A percentile compares a stretch with the other conserved stretches of the same genome.
Evolutionary conservation across 64 coral and sea anemone species (phyloP).

Genomic region (Pocillopora damicornis): DNA sequence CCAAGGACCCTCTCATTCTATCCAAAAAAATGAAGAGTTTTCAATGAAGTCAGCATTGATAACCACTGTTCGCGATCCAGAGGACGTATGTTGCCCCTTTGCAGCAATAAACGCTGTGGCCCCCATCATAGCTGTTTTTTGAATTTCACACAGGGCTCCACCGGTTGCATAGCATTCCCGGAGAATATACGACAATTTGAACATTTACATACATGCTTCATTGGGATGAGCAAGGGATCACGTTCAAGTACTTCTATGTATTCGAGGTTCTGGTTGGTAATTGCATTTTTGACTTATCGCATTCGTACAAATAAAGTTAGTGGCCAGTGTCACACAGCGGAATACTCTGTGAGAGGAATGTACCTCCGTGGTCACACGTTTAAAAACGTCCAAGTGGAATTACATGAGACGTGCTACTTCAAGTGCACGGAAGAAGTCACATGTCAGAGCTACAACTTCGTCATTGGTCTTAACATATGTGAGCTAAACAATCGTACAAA

Average conservation of each 20-base stretch:
- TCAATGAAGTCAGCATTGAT: too few relatives aligned
- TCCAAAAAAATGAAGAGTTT: too few relatives aligned
- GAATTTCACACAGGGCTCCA: too few relatives aligned
- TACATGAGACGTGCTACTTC: neutral
- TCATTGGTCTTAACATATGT: constrained; percentile 10
- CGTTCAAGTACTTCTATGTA: neutral
- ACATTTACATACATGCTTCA: too few relatives aligned
- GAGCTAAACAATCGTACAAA: constrained; percentile 5
- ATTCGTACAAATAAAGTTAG: neutral
- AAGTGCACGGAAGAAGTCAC: neutral
- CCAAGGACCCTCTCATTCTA: too few relatives aligned
- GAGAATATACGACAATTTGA: too few relatives aligned
- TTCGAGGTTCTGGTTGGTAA: neutral
- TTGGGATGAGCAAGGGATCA: too few relatives aligned
- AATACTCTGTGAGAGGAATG: neutral
- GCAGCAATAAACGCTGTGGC: too few relatives aligned
- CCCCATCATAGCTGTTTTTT: too few relatives aligned
- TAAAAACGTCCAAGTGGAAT: neutral
- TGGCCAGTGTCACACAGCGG: neutral
- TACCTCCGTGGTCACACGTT: neutral
- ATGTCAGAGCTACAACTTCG: constrained; percentile 17
- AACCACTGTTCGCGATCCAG: too few relatives aligned
- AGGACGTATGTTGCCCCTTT: too few relatives aligned
- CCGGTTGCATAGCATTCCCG: too few relatives aligned
- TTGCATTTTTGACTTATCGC: neutral